A percentile compares a stretch with the other conserved stretches of the same genome.
phyloP scores from a whole-genome alignment of 2,797 vertebrate species.

The Balearica regulorum region DNA sequence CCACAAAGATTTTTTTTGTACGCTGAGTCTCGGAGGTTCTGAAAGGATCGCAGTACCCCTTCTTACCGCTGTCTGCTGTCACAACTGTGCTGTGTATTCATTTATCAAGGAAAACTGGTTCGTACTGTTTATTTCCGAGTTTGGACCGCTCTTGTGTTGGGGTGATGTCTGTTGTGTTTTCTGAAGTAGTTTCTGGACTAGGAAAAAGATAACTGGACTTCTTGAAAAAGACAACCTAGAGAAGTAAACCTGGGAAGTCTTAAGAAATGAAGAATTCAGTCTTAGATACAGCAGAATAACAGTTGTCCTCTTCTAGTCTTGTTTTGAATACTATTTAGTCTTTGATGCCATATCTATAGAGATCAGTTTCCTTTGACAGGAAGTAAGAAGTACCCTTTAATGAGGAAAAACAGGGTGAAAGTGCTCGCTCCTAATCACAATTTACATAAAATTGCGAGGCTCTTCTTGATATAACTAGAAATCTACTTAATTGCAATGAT shows the following conservation, averaged over 20 bases:
- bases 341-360: not conserved
- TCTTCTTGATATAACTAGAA: not conserved
- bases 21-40: not conserved
- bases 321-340: not conserved
- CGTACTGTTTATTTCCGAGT: not conserved
- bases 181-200: not conserved
- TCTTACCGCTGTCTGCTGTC: accelerated
- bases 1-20: not conserved
- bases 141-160: not conserved
- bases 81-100: not conserved
- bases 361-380: not conserved
- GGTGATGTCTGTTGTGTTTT: not conserved
- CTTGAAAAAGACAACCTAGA: not conserved
- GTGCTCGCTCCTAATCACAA: not conserved
- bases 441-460: not conserved
- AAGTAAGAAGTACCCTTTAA: not conserved
- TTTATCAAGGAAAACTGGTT: not conserved
- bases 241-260: not conserved
- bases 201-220: not conserved
- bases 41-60: not conserved
- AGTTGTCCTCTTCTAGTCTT: not conserved
- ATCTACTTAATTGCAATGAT: not conserved
- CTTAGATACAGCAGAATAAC: not conserved
- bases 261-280: not conserved
- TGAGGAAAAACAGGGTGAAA: not conserved